These are phyloP conservation scores for Brachionus plicatilis DNA, from an alignment of 1,140 invertebrate genomes.

Conservation along the genomic window DNA sequence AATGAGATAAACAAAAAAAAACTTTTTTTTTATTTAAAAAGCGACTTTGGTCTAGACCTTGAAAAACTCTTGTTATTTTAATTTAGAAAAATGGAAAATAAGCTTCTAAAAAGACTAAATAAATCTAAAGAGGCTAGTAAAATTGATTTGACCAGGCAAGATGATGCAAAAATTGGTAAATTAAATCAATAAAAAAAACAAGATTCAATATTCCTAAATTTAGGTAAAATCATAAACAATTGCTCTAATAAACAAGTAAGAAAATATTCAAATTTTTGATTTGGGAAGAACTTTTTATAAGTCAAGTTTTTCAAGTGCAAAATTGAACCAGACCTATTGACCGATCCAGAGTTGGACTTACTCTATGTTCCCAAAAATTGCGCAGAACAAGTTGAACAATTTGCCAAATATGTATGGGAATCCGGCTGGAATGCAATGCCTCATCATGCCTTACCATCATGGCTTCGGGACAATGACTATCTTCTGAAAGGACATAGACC, in stretches of 20 bases:
- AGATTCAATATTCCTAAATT: background rate
- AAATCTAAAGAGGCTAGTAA: background rate
- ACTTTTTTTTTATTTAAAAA: background rate
- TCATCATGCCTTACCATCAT: constrained; percentile 67
- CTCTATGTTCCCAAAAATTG: constrained; percentile 30
- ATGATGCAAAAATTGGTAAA: background rate
- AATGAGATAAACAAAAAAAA: background rate
- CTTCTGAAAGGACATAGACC: constrained; percentile 88
- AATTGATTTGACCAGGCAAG: background rate
- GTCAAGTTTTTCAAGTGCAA: background rate
- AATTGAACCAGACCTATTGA: background rate
- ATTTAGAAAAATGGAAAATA: background rate
- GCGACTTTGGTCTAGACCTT: background rate
- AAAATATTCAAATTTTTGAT: background rate
- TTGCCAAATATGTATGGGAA: constrained; percentile 85
- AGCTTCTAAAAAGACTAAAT: background rate
- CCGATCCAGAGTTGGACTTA: background rate
- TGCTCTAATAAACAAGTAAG: background rate
- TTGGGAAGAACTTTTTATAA: background rate
- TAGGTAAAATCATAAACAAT: background rate
- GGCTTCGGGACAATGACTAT: constrained; percentile 98
- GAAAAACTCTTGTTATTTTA: background rate
- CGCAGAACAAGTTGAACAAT: constrained; percentile 85
- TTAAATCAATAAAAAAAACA: background rate
- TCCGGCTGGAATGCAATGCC: constrained; percentile 58